Base-by-base conservation (phyloP, 2,888 invertebrate species). In the Drymonia ruficornis region DNA sequence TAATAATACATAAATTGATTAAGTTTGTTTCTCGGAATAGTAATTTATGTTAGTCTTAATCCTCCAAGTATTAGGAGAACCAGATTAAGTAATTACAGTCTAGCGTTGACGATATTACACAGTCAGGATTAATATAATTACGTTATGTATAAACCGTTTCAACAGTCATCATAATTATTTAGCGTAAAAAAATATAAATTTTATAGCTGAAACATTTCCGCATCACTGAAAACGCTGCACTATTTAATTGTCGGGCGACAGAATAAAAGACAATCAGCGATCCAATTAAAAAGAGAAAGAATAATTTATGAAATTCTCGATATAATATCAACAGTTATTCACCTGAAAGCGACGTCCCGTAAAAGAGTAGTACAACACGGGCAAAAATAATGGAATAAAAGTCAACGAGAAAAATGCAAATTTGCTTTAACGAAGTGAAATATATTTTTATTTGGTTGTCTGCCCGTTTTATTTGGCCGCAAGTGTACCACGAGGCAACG, bases 341-440 rank as follows among this genome's bases (percentile, higher is more conserved):
- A 74, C 72, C 69, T 74, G 67, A 46, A 70, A 54, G 56, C 57
- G 58, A 55, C 68, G 59, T 66, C 59, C 62, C 47, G 51, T 68
- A 74, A 78, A 74, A 75, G 67, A 76, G 74, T 74, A 64, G 55
- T 61, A 66, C 49, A 73, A 73, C 74, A 74, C 67, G 59, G 28
- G n/a, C 19, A 65, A 72, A 74, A 74, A 78, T 80, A 82, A 81
- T 77, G 72, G 83, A 85, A 84, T 81, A 82, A 84, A 81, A 70
- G 69, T 70, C 67, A 66, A 67, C 76, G 61, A 80, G 83, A 78
- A 81, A 86, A 84, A 88, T 87, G 87, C 80, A 86, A 89, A 89
- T 87, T 85, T 83, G 70, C 76, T 85, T 81, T 87, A 87, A 89
- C 88, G 87, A 89, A 86, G 83, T 78, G 78, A 78, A 60, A 76